Evolutionary conservation across 2,797 vertebrate species (phyloP), one percentile per base, ranked within the genome.

Genomic region (Phataginus tricuspis): DNA sequence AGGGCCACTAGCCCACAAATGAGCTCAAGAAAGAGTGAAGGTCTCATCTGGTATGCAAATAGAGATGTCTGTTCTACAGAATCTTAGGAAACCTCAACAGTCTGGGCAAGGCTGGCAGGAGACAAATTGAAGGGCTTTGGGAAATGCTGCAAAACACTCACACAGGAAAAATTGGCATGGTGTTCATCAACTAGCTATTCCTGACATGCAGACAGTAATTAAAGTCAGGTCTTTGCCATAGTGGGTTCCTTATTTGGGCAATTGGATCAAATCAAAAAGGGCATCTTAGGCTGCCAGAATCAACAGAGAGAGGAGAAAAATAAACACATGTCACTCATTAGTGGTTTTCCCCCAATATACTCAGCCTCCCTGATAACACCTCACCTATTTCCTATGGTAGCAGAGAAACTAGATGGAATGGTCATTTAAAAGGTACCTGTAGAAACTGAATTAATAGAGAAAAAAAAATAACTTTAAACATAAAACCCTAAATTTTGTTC

Each of bases 401-500:
- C n/a, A 29, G 4, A 75, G 57, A 21, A 63, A 82, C 27, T 69
- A 78, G 53, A 34, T 7, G 21, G 55, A 77, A 82, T 2, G 66
- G 79, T 75, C 12, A 69, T 8, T 7, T 74, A 23, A 83, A 84
- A 8, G 7, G 7, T n/a, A 7, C 8, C 29, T 69, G 25, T 9
- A 75, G 90, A 85, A 91, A 87, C 10, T 55, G n/a, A 63, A 29
- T 78, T 83, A 72, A 72, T 34, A 83, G 14, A 86, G 39, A 72
- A 82, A 27, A 39, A 66, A 75, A 72, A 63, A 66, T 72, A 69
- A 68, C 4, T 90, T 94, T 80, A 29, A 68, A 86, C 55, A 64
- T 61, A 83, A 92, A 94, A 66, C 34, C 86, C 53, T 34, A 78
- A 53, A 72, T 82, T 82, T 82, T 88, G 7, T 79, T 90, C 7